Base-by-base conservation (phyloP, 1,140 invertebrate species). In the Antheraea pernyi region DNA sequence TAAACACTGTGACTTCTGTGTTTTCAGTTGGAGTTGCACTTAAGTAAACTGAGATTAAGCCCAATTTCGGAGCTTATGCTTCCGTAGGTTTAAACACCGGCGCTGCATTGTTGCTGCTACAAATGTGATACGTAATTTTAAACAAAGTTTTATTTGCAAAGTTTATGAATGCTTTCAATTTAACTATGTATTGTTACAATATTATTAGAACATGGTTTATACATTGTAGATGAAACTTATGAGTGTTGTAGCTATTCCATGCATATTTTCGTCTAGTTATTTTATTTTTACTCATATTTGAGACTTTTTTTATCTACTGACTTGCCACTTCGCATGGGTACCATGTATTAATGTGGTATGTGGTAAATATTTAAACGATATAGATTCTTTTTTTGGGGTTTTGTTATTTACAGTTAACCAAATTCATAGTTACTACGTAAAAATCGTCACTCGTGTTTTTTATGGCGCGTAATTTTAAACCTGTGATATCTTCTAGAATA, bases 41-140 rank as follows among this genome's bases (percentile, higher is more conserved):
- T 81, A 77, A 81, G 77, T 76, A 82, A 83, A 83, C 82, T 79
- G 75, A 74, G 75, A 84, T 84, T 82, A 81, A 85, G 77, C 77
- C 77, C 82, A 81, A 84, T 83, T 85, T 82, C 74, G 65, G 70
- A 72, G 77, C 82, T 82, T 85, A 81, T 69, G 74, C 72, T 77
- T 77, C 76, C 73, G 79, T 81, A 79, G 76, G 78, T 80, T 83
- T 82, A 76, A 74, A 69, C 79, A 74, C 19, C 67, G 74, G 60
- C 19, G 67, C 62, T 79, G 75, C 79, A 78, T 79, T 74, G 77
- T 78, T 74, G 73, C 72, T 67, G 65, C 46, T 59, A 30, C 53
- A n/a, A 59, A 62, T 63, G 36, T 63, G 37, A 63, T 63, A 63
- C 22, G 61, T 36, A 63, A 36, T 61, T 61, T 61, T 39, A 8